Evolutionary conservation across 2,113 vertebrate genomes (phyloP), one percentile per base, ranked within the genome.

Genomic region (Corynorhinus townsendii): DNA sequence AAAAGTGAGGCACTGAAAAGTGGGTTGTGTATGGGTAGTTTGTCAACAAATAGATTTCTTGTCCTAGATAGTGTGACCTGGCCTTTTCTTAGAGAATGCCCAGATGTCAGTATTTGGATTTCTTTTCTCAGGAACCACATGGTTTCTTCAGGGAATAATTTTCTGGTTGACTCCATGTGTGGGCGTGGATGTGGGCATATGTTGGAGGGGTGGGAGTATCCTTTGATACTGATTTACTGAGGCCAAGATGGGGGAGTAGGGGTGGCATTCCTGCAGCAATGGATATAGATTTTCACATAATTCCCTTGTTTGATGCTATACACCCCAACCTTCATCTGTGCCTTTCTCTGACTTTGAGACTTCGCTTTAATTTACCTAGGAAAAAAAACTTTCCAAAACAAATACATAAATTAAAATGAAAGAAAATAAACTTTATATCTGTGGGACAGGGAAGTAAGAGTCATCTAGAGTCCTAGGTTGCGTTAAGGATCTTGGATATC

Each of bases 101-200:
- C 26, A 76, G n/a, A 40, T 77, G 35, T 66, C 68, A 54, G 30
- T 72, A 89, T 38, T 75, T 59, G n/a, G 7, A 72, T 75, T 77
- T 82, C 33, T 82, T 75, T 93, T 75, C 90, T 92, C 82, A 68
- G 43, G 20, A 30, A 43, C 19, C n/a, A 45, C 33, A 54, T 22
- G n/a, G 4, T 81, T 94, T 93, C 52, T 83, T 93, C 38, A 83
- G 79, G 86, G 68, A 86, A 86, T n/a, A 62, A 73, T 91, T 80
- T 79, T 82, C 38, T 24, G 14, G 24, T 45, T 86, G 30, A 77
- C 62, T 62, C 0, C 30, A 14, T 59, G 26, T 72, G 1, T 28
- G 40, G 20, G 1, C 20, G 15, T 59, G 20, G 20, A 30, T 22
- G 68, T n/a, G 30, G 28, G 17, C 24, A 4, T 14, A 66, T n/a